A percentile compares a stretch with the other conserved stretches of the same genome.
These are phyloP conservation scores for Epinephelus fuscoguttatus DNA, from an alignment of 2,113 vertebrate genomes.

Conservation along the genomic window DNA sequence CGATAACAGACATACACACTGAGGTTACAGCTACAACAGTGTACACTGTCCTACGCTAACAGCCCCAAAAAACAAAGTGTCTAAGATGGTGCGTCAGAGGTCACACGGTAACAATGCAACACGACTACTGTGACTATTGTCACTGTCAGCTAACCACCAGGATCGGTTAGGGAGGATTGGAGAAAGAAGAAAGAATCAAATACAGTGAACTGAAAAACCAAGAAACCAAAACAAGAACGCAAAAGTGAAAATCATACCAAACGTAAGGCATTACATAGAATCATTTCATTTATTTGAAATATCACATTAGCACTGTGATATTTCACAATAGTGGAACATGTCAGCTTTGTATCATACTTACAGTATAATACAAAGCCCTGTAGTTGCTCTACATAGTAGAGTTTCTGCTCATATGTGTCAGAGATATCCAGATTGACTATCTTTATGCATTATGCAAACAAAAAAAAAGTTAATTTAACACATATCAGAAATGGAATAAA, in stretches of 20 bases:
- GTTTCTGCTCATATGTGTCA: constrained; percentile 40
- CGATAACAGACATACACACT: constrained; percentile 54
- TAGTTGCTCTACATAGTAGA: constrained; percentile 50
- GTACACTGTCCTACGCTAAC: constrained; percentile 68
- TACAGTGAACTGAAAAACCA: neutral
- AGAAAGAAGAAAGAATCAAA: constrained; percentile 27
- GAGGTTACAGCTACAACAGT: constrained; percentile 73
- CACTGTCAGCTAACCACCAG: constrained; percentile 55
- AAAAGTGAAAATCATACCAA: neutral
- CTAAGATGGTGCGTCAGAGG: constrained; percentile 52
- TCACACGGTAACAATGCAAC: constrained; percentile 72
- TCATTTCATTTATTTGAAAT: constrained; percentile 23
- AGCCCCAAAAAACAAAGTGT: constrained; percentile 68
- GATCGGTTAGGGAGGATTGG: constrained; percentile 34
- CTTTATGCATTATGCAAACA: neutral
- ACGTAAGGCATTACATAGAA: constrained; percentile 13
- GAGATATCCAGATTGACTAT: constrained; percentile 11
- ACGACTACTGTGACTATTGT: constrained; percentile 55
- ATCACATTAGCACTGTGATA: constrained; percentile 15
- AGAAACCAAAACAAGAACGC: neutral
- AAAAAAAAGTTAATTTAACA: neutral
- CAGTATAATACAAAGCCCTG: constrained; percentile 42
- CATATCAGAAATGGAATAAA: neutral
- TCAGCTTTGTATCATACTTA: constrained; percentile 36
- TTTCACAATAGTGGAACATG: constrained; percentile 39